Evolutionary conservation across 2,113 vertebrate species (phyloP).

Genomic region (Alces alces): DNA sequence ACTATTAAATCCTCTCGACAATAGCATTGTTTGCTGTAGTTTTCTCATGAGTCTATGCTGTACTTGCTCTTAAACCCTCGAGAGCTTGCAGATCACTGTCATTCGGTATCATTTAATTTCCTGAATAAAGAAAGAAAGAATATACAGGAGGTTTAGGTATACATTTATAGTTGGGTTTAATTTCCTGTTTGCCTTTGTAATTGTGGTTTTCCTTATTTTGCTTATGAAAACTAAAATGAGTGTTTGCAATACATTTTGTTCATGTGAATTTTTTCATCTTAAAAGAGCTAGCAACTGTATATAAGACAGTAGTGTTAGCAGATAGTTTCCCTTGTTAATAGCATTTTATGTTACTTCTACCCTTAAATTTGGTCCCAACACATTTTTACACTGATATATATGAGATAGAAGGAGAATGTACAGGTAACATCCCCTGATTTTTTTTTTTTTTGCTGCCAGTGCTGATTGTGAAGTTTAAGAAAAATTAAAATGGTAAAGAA

Average conservation of each 20-base stretch:
- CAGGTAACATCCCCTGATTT: not conserved
- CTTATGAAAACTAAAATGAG: conserved; percentile 7
- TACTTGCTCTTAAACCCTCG: not conserved
- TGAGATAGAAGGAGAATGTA: not conserved
- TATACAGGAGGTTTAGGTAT: not conserved
- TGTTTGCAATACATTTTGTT: not conserved
- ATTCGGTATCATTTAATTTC: conserved; percentile 51
- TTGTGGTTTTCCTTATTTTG: conserved; percentile 10
- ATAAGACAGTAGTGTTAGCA: not conserved
- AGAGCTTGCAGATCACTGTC: not conserved
- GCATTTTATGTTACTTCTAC: not conserved
- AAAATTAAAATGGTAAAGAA: not conserved
- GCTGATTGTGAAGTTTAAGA: not conserved
- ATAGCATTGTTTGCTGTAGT: not conserved
- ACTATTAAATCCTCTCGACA: not conserved
- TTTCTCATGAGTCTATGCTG: not conserved
- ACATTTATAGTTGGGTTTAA: conserved; percentile 33
- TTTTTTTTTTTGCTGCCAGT: not conserved
- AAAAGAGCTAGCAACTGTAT: not conserved
- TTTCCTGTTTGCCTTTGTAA: conserved; percentile 36
- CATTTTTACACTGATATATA: not conserved
- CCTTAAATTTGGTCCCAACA: not conserved
- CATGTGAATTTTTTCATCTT: not conserved
- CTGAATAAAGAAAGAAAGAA: conserved; percentile 29
- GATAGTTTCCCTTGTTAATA: not conserved